Base-by-base conservation (phyloP, 2,113 vertebrate genomes). In the Psilopogon haemacephalus region DNA sequence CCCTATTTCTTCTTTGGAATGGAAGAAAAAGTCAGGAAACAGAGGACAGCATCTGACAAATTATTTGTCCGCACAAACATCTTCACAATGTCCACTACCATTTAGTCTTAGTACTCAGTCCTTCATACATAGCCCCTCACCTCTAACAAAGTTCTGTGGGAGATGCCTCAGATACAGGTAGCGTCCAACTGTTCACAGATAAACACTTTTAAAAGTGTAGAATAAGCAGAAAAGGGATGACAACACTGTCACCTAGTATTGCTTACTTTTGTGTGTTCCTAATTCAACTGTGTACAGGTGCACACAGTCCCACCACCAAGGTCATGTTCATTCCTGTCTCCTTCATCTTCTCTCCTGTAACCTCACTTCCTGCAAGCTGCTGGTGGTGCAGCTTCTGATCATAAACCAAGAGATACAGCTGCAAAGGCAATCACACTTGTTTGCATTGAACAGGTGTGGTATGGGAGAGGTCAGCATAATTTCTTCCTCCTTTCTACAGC, bases 391-490 rank as follows among this genome's bases (percentile, higher is more conserved):
- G 28, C 55, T 82, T 90, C 86, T 74, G 56, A 80, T 48, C 33
- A 63, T 60, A 90, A 93, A 75, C 46, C 90, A 95, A 72, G 24
- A 92, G 50, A 73, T 1, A 67, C 1, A 42, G 46, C 77, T 75
- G 78, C 54, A 87, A 69, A 11, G 44, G 44, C 70, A 87, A 90
- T 79, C 69, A 86, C 46, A 33, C 30, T 85, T 94, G 75, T 89
- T 96, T 96, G 93, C 64, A 64, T 24, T 92, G 68, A 40, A 69
- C 4, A 18, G 91, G 94, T 2, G 56, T 46, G 84, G 84, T 60
- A 35, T 27, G 78, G 81, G 82, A 89, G 74, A 85, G 84, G 84
- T 83, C 74, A 89, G 71, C 8, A 16, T 35, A 71, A 85, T 52
- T 59, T 83, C 75, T 52, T 91, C 68, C 72, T 92, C 32, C 69